Conservation (phyloP, 2,797 vertebrate genomes). For the Eremophila alpestris region DNA sequence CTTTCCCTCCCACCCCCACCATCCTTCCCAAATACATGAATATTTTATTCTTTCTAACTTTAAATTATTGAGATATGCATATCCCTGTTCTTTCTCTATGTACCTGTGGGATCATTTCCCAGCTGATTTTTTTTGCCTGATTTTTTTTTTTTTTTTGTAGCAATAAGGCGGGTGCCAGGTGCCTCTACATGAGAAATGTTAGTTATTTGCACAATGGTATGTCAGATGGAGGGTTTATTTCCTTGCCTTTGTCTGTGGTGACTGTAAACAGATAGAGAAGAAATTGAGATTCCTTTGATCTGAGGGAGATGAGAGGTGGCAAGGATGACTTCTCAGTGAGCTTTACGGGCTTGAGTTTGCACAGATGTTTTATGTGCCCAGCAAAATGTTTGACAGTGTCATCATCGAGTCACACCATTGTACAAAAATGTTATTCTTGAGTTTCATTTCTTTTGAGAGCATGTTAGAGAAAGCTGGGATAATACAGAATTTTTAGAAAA, state of each 20-base stretch:
- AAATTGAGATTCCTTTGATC: background rate
- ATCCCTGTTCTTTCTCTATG: background rate
- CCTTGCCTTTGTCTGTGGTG: background rate
- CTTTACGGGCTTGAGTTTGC: background rate
- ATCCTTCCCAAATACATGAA: background rate
- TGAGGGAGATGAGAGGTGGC: background rate
- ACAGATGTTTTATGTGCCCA: background rate
- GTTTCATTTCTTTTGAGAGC: background rate
- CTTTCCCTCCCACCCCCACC: too few species aligned
- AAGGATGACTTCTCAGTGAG: background rate
- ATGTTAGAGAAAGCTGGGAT: background rate
- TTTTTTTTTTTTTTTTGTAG: background rate
- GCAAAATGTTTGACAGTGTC: background rate
- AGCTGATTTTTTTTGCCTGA: background rate
- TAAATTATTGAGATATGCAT: background rate
- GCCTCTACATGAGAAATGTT: background rate
- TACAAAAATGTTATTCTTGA: background rate
- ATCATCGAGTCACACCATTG: background rate
- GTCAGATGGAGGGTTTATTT: background rate
- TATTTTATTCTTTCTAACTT: background rate
- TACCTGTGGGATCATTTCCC: background rate
- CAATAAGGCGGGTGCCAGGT: background rate
- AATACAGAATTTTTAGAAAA: background rate
- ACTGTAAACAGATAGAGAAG: background rate
- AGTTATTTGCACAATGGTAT: background rate